These are phyloP conservation scores for Plutella xylostella DNA, from an alignment of 2,888 invertebrate species.

Conservation along the genomic window DNA sequence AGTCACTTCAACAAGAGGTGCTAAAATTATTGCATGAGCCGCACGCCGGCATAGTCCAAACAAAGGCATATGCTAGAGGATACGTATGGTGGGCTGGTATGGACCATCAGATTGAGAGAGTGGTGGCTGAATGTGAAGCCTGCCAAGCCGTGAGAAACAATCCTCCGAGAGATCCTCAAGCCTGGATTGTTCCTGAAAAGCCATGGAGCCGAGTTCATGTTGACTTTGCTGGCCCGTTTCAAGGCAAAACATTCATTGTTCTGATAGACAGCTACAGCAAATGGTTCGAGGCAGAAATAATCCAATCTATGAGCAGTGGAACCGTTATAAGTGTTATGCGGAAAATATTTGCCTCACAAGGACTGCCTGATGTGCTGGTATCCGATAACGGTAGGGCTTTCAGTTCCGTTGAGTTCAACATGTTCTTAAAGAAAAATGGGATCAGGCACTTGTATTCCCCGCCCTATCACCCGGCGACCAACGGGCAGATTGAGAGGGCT, in stretches of 20 bases:
- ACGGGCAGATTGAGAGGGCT: constrained; percentile 12
- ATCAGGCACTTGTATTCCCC: constrained; percentile 9
- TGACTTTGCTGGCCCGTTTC: constrained; percentile 3
- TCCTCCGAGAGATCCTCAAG: not conserved
- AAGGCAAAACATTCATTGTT: not conserved
- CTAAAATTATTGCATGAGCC: constrained; percentile 6
- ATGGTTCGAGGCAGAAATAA: not conserved
- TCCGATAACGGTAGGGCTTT: constrained; percentile 15
- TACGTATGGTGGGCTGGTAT: constrained; percentile 12
- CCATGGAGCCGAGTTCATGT: not conserved
- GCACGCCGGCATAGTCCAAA: constrained; percentile 12
- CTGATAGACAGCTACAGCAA: not conserved
- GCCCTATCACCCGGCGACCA: constrained; percentile 14
- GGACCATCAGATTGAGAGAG: constrained; percentile 10
- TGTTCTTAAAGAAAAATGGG: constrained; percentile 8
- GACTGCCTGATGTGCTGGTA: constrained; percentile 10
- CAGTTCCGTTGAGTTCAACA: constrained; percentile 11
- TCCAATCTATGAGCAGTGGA: not conserved
- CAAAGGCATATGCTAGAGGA: constrained; percentile 11
- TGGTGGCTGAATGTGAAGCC: not conserved
- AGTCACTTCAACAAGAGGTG: constrained; percentile 1
- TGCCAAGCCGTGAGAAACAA: not conserved
- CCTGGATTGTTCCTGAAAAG: not conserved
- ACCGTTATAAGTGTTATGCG: constrained; percentile 7
- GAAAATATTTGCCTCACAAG: constrained; percentile 11